Evolutionary conservation across 2,113 vertebrate species (phyloP).

Genomic region (Clarias gariepinus): DNA sequence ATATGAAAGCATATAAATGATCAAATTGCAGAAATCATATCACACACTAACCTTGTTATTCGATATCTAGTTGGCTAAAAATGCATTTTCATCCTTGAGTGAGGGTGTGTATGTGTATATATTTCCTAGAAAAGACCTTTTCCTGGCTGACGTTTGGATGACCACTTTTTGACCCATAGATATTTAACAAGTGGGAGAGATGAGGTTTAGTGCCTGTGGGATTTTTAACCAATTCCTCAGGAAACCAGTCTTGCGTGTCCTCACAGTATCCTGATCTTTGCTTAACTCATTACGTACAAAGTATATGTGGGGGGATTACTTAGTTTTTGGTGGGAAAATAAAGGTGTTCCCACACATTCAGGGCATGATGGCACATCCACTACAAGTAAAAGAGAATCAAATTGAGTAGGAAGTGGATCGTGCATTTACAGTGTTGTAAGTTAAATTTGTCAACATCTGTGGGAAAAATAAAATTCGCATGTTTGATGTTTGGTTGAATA

Average conservation of each 20-base stretch:
- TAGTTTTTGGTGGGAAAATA: constrained; percentile 30
- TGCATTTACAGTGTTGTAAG: background rate
- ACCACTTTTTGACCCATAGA: background rate
- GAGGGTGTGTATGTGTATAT: constrained; percentile 10
- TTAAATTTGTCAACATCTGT: background rate
- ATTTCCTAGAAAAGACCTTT: background rate
- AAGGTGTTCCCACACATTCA: constrained; percentile 31
- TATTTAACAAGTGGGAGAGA: constrained; percentile 14
- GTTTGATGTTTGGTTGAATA: background rate
- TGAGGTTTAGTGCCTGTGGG: background rate
- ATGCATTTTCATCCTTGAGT: background rate
- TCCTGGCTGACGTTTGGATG: constrained; percentile 23
- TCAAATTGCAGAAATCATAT: background rate
- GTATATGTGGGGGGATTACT: background rate
- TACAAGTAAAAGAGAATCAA: background rate
- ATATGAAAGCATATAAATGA: background rate
- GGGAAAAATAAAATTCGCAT: background rate
- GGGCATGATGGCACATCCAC: constrained; percentile 11
- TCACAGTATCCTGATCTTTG: constrained; percentile 4
- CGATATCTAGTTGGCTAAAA: background rate
- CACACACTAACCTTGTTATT: too few relatives aligned
- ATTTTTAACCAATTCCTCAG: constrained; percentile 24
- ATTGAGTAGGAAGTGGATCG: background rate
- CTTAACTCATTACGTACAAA: background rate
- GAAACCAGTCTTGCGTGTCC: constrained; percentile 35